These are phyloP conservation scores for Ctenicera cuprea DNA, from an alignment of 2,888 invertebrate species.

Conservation along the genomic window DNA sequence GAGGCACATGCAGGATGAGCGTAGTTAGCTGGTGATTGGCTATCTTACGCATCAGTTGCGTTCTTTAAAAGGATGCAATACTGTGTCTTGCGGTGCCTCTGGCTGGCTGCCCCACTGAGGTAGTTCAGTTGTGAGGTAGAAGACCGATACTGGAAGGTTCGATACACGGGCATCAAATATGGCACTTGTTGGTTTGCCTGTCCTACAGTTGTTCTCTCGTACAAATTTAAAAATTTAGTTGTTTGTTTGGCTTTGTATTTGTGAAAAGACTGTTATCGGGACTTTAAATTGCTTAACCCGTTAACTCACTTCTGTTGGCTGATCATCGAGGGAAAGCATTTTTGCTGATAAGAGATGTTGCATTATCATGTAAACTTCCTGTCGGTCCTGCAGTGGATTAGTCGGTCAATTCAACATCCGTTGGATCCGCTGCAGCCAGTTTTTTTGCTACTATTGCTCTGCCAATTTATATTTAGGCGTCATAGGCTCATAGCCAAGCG, in stretches of 20 bases:
- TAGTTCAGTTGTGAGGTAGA: slow-evolving; percentile 66
- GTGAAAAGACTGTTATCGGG: slow-evolving; percentile 22
- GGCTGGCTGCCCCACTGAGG: slow-evolving; percentile 68
- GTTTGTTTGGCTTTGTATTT: background rate
- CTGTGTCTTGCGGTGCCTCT: slow-evolving; percentile 73
- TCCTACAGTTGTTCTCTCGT: slow-evolving; percentile 24
- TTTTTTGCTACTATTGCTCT: slow-evolving; percentile 65
- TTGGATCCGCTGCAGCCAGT: slow-evolving; percentile 69
- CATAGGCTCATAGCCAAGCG: slow-evolving; percentile 63
- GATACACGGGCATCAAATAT: slow-evolving; percentile 65
- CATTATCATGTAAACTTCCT: slow-evolving; percentile 58
- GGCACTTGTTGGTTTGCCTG: slow-evolving; percentile 63
- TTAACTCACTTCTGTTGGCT: slow-evolving; percentile 41
- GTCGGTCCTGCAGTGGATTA: slow-evolving; percentile 66
- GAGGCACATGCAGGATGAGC: slow-evolving; percentile 89
- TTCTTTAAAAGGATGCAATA: slow-evolving; percentile 65
- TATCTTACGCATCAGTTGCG: slow-evolving; percentile 71
- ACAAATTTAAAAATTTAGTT: slow-evolving; percentile 21
- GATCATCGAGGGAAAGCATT: slow-evolving; percentile 57
- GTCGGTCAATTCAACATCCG: slow-evolving; percentile 60
- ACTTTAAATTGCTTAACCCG: slow-evolving; percentile 30
- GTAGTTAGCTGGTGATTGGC: slow-evolving; percentile 71
- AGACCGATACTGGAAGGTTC: slow-evolving; percentile 71
- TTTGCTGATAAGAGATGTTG: slow-evolving; percentile 65
- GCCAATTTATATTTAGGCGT: slow-evolving; percentile 60